Conservation (phyloP, 2,113 vertebrate species). For the Rattus rattus region DNA sequence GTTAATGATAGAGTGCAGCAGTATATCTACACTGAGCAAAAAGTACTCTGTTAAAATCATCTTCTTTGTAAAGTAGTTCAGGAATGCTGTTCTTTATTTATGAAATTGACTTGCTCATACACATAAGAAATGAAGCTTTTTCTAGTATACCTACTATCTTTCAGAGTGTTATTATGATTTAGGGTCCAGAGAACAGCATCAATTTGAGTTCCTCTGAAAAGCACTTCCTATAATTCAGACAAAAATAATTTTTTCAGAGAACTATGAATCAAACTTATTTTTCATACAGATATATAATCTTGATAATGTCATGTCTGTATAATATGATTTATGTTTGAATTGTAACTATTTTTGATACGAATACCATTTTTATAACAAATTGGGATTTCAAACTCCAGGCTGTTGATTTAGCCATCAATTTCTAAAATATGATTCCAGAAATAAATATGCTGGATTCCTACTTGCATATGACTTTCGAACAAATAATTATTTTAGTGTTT, state of each 20-base stretch:
- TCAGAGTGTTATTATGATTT: not conserved
- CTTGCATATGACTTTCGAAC: conserved; percentile 10
- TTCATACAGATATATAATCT: conserved; percentile 1
- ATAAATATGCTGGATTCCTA: not conserved
- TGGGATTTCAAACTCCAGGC: not conserved
- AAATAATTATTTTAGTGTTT: not conserved
- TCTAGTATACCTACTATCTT: not conserved
- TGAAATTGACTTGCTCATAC: not conserved
- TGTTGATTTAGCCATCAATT: not conserved
- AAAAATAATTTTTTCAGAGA: not conserved
- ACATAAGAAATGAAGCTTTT: not conserved
- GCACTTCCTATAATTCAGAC: not conserved
- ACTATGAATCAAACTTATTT: not conserved
- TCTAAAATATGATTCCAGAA: not conserved
- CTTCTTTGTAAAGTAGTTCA: not conserved
- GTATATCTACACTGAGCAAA: not conserved
- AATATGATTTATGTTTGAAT: not conserved
- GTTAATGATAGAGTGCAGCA: not conserved
- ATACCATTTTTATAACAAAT: not conserved
- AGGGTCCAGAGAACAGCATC: not conserved
- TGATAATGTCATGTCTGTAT: not conserved
- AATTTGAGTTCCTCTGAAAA: not conserved
- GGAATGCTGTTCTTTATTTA: not conserved
- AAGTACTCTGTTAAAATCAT: not conserved
- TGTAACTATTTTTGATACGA: not conserved